Percentiles rank a stretch among this genome's conserved stretches.
Conservation (phyloP, 2,797 vertebrate genomes). For the Denticeps clupeoides region DNA sequence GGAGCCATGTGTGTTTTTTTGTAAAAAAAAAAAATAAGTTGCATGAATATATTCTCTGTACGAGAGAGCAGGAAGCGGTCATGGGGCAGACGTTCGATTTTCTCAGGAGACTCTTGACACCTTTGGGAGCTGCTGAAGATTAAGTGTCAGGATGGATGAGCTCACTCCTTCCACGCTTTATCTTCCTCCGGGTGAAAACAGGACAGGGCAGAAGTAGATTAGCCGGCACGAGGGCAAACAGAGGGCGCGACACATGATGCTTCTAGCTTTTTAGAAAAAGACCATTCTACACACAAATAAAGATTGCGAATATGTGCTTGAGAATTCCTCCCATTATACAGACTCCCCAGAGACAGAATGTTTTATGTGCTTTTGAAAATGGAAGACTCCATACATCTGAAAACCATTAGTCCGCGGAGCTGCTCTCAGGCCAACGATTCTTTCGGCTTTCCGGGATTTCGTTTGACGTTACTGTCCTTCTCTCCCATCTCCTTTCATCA, state of each 20-base stretch:
- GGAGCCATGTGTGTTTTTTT: neutral
- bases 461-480: slow-evolving; percentile 34
- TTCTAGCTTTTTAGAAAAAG: neutral
- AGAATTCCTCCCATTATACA: slow-evolving; percentile 57
- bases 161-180: slow-evolving; percentile 42
- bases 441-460: slow-evolving; percentile 54
- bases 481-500: slow-evolving; percentile 30
- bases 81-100: no score
- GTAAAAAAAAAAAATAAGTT: neutral
- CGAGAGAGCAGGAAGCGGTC: no score
- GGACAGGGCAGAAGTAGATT: slow-evolving; percentile 35
- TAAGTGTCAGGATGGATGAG: slow-evolving; percentile 49
- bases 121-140: slow-evolving; percentile 18
- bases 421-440: slow-evolving; percentile 53
- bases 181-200: slow-evolving; percentile 46
- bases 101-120: slow-evolving; percentile 1
- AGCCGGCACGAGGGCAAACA: neutral
- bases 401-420: slow-evolving; percentile 54
- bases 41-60: neutral
- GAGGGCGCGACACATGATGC: neutral
- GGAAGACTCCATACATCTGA: slow-evolving; percentile 58
- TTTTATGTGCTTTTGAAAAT: slow-evolving; percentile 60
- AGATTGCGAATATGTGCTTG: slow-evolving; percentile 34
- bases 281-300: slow-evolving; percentile 6
- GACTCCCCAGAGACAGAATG: slow-evolving; percentile 57